phyloP scores from a whole-genome alignment of 2,797 vertebrate species.

The Brachyrhaphis roseni region DNA sequence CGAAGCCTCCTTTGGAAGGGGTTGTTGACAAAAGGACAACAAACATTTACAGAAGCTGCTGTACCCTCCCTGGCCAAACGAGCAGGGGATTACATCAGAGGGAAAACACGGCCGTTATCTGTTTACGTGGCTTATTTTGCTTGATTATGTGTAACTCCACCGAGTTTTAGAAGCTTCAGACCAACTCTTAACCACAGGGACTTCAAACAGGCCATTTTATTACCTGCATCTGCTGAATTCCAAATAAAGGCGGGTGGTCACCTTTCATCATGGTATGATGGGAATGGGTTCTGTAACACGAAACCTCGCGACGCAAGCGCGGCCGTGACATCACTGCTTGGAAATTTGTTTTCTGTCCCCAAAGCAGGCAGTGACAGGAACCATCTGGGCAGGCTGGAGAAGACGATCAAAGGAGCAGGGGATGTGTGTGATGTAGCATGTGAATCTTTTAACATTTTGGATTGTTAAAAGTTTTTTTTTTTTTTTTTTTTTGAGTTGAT shows the following conservation, averaged over 20 bases:
- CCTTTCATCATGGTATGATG: conserved; percentile 78
- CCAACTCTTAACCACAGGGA: conserved; percentile 54
- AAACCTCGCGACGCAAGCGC: conserved; percentile 53
- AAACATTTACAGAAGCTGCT: conserved; percentile 80
- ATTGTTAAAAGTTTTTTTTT: conserved; percentile 9
- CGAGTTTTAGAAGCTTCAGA: conserved; percentile 64
- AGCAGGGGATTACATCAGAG: conserved; percentile 71
- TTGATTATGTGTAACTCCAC: conserved; percentile 66
- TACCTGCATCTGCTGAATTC: conserved; percentile 78
- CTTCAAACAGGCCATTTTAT: conserved; percentile 72
- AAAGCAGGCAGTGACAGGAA: conserved; percentile 49
- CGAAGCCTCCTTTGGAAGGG: conserved; percentile 37
- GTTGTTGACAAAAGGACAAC: conserved; percentile 75
- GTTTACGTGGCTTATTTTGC: conserved; percentile 75
- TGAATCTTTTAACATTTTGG: conserved; percentile 31
- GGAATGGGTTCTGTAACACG: conserved; percentile 74
- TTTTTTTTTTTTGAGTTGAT: conserved; percentile 3
- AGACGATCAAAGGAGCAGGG: conserved; percentile 40
- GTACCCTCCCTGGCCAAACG: conserved; percentile 56
- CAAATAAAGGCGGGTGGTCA: conserved; percentile 82
- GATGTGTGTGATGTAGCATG: conserved; percentile 7
- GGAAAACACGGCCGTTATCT: conserved; percentile 63
- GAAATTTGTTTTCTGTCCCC: conserved; percentile 65
- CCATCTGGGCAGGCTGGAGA: conserved; percentile 62
- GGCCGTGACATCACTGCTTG: conserved; percentile 74